Percentiles rank a stretch among this genome's conserved stretches.
phyloP scores from a whole-genome alignment of 2,113 vertebrate species.

The Mormyrus lacerda region DNA sequence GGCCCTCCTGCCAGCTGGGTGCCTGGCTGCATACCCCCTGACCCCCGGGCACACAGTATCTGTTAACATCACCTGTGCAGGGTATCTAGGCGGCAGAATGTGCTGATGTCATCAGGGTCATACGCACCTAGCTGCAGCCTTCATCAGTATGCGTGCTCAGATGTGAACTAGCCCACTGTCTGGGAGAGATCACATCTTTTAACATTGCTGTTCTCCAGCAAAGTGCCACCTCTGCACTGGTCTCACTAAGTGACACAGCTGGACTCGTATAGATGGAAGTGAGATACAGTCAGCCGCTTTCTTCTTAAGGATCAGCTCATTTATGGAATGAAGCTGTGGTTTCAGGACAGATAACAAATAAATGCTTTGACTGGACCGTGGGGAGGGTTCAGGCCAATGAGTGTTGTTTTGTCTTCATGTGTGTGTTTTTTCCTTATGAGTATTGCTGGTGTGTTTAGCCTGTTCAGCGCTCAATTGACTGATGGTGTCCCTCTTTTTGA shows the following conservation, averaged over 20 bases:
- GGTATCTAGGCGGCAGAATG: slow-evolving; percentile 8
- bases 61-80: neutral
- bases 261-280: neutral
- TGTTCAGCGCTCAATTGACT: slow-evolving; percentile 1
- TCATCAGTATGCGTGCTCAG: neutral
- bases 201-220: neutral
- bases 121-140: neutral
- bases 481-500: slow-evolving; percentile 22
- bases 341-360: neutral
- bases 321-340: neutral
- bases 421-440: neutral
- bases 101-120: slow-evolving; percentile 33
- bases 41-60: slow-evolving; percentile 38
- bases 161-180: slow-evolving; percentile 2
- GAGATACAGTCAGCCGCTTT: neutral
- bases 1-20: slow-evolving; percentile 35
- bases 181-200: neutral
- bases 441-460: neutral
- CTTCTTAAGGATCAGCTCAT: neutral
- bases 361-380: neutral
- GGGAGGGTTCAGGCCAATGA: neutral
- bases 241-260: neutral
- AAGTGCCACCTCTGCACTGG: neutral
- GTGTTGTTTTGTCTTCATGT: neutral
- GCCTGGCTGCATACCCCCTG: slow-evolving; percentile 38